phyloP scores from a whole-genome alignment of 2,113 vertebrate genomes.

The Pelvicachromis taeniatus region DNA sequence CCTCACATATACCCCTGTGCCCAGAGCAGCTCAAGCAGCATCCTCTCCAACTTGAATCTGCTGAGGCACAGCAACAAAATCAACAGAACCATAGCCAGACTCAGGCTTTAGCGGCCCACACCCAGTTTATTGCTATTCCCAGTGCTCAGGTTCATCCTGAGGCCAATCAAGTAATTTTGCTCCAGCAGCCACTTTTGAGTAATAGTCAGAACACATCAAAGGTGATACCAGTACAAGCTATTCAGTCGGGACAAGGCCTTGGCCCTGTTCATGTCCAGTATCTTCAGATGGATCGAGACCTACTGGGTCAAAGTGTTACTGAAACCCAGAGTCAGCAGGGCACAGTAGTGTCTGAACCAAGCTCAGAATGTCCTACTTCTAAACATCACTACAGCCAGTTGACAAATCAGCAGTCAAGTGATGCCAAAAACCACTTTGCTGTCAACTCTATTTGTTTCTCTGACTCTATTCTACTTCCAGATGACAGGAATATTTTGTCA shows the following conservation, averaged over 20 bases:
- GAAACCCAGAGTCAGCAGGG: conserved; percentile 77
- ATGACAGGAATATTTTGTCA: conserved; percentile 94
- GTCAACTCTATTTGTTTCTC: conserved; percentile 95
- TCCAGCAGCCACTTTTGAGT: conserved; percentile 87
- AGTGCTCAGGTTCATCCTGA: conserved; percentile 87
- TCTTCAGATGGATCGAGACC: conserved; percentile 85
- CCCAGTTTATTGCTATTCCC: conserved; percentile 83
- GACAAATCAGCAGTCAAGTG: conserved; percentile 74
- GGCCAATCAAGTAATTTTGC: conserved; percentile 82
- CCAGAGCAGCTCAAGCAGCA: conserved; percentile 84
- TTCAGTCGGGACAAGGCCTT: conserved; percentile 68
- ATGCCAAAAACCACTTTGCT: conserved; percentile 91
- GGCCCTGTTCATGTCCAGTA: conserved; percentile 74
- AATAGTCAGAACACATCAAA: conserved; percentile 80
- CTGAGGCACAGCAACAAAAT: conserved; percentile 79
- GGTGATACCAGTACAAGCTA: conserved; percentile 66
- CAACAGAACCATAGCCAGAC: conserved; percentile 73
- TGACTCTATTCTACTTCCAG: conserved; percentile 89
- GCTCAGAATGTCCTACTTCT: conserved; percentile 78
- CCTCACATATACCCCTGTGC: conserved; percentile 76
- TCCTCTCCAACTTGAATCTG: conserved; percentile 79
- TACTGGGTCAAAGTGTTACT: conserved; percentile 77
- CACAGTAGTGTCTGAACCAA: conserved; percentile 75
- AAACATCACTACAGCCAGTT: conserved; percentile 86
- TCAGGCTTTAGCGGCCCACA: conserved; percentile 73